Conservation (phyloP, 2,113 vertebrate genomes). For the Empidonax alnorum region DNA sequence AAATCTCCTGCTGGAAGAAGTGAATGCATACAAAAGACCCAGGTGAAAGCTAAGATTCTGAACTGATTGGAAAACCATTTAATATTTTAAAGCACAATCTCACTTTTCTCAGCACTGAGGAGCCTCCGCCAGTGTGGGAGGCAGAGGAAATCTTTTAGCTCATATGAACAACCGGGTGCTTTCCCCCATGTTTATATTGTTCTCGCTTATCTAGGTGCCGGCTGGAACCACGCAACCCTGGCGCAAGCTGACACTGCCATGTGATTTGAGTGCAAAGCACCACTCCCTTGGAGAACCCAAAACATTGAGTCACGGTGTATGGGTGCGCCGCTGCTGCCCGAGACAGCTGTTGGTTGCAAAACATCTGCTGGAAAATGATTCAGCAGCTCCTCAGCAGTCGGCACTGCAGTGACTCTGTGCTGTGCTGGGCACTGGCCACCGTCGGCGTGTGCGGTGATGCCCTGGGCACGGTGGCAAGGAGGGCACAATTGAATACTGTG, state of each 20-base stretch:
- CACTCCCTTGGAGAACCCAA: background rate
- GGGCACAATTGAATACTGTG: fast-evolving
- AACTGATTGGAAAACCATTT: slow-evolving; percentile 30
- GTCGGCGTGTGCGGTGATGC: fast-evolving
- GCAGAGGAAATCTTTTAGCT: background rate
- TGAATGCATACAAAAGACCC: background rate
- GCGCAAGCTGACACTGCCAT: background rate
- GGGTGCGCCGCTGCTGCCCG: fast-evolving
- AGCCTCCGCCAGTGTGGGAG: background rate
- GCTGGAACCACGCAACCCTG: background rate
- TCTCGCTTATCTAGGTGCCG: slow-evolving; percentile 27
- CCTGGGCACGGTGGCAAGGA: fast-evolving
- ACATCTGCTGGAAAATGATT: background rate
- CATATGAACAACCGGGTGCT: background rate
- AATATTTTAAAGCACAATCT: slow-evolving; percentile 50
- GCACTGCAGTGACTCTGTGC: fast-evolving
- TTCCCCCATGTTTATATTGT: background rate
- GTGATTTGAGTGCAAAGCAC: fast-evolving
- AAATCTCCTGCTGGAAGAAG: slow-evolving; percentile 75
- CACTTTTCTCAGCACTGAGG: slow-evolving; percentile 21
- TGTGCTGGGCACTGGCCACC: fast-evolving
- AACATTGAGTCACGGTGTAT: background rate
- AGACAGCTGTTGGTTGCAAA: background rate
- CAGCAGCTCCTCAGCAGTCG: fast-evolving
- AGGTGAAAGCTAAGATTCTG: slow-evolving; percentile 26